These are phyloP conservation scores for Corella eumyota DNA, from an alignment of 23 tunicate genomes.

Conservation along the genomic window DNA sequence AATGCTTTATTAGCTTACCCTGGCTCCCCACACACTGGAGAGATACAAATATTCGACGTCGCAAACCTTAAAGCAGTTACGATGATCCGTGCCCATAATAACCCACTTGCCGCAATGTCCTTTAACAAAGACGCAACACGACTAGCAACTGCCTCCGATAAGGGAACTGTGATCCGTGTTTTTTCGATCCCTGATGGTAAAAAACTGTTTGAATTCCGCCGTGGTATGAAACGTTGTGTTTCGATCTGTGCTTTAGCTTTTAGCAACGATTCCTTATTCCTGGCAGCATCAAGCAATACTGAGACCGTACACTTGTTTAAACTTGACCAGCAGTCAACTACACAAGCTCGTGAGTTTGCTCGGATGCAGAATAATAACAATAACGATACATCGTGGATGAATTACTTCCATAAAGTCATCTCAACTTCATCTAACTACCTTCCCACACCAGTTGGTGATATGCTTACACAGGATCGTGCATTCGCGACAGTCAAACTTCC, in stretches of 20 bases:
- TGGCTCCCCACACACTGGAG: constrained; percentile 57
- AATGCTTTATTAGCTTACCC: constrained; percentile 62
- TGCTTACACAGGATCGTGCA: constrained; percentile 55
- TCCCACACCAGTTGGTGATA: constrained; percentile 52
- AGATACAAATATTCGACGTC: constrained; percentile 67
- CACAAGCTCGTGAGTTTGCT: not conserved
- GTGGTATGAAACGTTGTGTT: constrained; percentile 65
- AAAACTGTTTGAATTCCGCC: constrained; percentile 65
- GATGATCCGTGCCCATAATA: constrained; percentile 75
- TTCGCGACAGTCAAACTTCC: constrained; percentile 77
- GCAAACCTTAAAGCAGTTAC: constrained; percentile 58
- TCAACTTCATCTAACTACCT: constrained; percentile 46
- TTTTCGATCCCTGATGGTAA: constrained; percentile 66
- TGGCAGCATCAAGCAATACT: constrained; percentile 74
- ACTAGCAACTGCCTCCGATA: constrained; percentile 85
- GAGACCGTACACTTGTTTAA: constrained; percentile 83
- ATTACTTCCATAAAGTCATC: constrained; percentile 47
- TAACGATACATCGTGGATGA: constrained; percentile 45
- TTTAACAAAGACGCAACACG: constrained; percentile 37
- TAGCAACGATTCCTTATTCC: constrained; percentile 30
- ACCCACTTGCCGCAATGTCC: constrained; percentile 69
- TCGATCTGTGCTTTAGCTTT: constrained; percentile 59
- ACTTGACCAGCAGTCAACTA: constrained; percentile 7
- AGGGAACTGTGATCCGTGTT: constrained; percentile 87
- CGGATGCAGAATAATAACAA: constrained; percentile 3